Evolutionary conservation across 2,797 vertebrate species (phyloP).

Genomic region (Brachyalestes nurse): DNA sequence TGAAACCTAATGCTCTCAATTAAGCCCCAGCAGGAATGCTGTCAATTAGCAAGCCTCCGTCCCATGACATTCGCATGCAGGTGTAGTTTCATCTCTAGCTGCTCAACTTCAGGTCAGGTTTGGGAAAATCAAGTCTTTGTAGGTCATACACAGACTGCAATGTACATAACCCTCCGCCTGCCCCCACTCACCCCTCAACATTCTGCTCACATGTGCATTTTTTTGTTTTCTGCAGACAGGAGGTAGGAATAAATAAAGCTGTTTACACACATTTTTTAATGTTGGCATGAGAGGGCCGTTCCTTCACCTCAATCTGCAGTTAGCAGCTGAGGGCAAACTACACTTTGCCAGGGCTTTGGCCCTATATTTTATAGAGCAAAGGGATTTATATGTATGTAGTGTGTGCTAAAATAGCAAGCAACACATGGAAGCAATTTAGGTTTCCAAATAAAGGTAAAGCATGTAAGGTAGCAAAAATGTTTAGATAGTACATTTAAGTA

Average conservation of each 20-base stretch:
- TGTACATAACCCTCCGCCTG: not conserved
- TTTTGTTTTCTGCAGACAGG: conserved; percentile 46
- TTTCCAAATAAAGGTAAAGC: conserved; percentile 73
- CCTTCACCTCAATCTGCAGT: conserved; percentile 37
- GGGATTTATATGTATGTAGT: conserved; percentile 70
- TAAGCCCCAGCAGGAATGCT: conserved; percentile 34
- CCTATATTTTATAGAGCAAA: conserved; percentile 63
- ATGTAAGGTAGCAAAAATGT: conserved; percentile 56
- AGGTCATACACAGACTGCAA: conserved; percentile 16
- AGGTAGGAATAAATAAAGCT: conserved; percentile 49
- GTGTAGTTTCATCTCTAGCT: conserved; percentile 33
- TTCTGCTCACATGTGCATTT: conserved; percentile 30
- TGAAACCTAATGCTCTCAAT: conserved; percentile 36
- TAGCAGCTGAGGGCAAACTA: conserved; percentile 57
- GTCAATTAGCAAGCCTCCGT: conserved; percentile 40
- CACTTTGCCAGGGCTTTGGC: conserved; percentile 59
- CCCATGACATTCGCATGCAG: conserved; percentile 19
- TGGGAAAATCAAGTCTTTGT: conserved; percentile 27
- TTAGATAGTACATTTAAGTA: conserved; percentile 56
- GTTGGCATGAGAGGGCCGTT: not conserved
- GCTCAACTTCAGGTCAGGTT: conserved; percentile 53
- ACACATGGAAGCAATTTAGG: conserved; percentile 77
- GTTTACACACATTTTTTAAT: conserved; percentile 14
- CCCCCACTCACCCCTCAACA: not conserved
- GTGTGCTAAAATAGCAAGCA: conserved; percentile 69